A percentile compares a stretch with the other conserved stretches of the same genome.
Evolutionary conservation across 2,113 vertebrate species (phyloP).

Genomic region (Callithrix jacchus): DNA sequence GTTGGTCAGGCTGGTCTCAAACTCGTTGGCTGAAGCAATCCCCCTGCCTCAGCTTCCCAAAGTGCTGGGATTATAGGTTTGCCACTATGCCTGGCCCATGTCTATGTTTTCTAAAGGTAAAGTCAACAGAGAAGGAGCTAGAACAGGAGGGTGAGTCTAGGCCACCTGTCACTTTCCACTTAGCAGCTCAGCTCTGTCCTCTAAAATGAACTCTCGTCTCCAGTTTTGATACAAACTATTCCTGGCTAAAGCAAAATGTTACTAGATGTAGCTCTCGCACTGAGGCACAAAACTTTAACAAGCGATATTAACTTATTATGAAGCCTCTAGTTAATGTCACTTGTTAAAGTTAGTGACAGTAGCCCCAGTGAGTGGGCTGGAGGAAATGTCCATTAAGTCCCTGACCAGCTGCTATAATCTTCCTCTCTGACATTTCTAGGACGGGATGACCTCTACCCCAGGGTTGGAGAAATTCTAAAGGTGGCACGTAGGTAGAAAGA

Average conservation of each 20-base stretch:
- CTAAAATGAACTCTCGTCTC: not conserved
- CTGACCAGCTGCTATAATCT: not conserved
- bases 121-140: not conserved
- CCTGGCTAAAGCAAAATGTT: accelerated
- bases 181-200: not conserved
- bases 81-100: not conserved
- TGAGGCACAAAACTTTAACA: accelerated
- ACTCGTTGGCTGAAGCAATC: too few relatives aligned
- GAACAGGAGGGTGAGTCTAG: too few relatives aligned
- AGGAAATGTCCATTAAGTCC: not conserved
- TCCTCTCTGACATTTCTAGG: not conserved
- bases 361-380: accelerated
- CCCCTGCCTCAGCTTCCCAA: too few relatives aligned
- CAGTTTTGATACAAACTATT: not conserved
- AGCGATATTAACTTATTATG: too few relatives aligned
- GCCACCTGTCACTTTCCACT: not conserved
- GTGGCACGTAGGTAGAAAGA: not conserved
- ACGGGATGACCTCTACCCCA: accelerated
- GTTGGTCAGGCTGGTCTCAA: too few relatives aligned
- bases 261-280: accelerated
- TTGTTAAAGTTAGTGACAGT: not conserved
- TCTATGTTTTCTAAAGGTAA: not conserved
- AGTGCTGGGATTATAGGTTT: too few relatives aligned
- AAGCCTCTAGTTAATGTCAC: not conserved
- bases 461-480: not conserved